Percentiles rank a stretch among this genome's conserved stretches.
Conservation (phyloP, 2,888 invertebrate species). For the Agrochola lychnidis region DNA sequence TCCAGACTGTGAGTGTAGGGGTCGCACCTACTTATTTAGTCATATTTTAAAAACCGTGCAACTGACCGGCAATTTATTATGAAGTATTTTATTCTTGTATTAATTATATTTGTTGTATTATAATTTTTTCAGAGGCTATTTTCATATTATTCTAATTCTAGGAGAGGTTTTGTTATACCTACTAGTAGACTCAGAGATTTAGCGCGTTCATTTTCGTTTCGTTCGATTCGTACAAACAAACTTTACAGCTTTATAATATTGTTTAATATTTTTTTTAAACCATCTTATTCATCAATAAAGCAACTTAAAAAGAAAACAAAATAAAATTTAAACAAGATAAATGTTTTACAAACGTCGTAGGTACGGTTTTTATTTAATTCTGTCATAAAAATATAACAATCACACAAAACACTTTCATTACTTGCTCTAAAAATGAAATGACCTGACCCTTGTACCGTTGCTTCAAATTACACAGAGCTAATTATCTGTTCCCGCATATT, state of each 20-base stretch:
- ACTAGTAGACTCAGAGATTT: no score
- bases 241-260: no score
- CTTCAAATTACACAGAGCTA: constrained; percentile 76
- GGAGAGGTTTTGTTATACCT: neutral
- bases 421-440: constrained; percentile 74
- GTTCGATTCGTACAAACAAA: no score
- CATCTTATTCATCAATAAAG: neutral
- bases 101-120: no score
- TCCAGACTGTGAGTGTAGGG: constrained; percentile 6
- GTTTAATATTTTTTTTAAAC: no score
- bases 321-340: neutral
- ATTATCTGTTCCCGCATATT: constrained; percentile 82
- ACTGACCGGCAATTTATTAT: neutral
- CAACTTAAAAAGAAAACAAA: neutral
- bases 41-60: neutral
- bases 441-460: constrained; percentile 80
- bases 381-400: constrained; percentile 56
- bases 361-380: constrained; percentile 38
- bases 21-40: neutral
- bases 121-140: neutral
- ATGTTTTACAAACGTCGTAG: constrained; percentile 20
- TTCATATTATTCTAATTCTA: neutral
- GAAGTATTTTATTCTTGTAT: neutral
- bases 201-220: no score
- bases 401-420: constrained; percentile 69